Evolutionary conservation across 2,888 invertebrate genomes (phyloP).

Genomic region (Athalia cordata): DNA sequence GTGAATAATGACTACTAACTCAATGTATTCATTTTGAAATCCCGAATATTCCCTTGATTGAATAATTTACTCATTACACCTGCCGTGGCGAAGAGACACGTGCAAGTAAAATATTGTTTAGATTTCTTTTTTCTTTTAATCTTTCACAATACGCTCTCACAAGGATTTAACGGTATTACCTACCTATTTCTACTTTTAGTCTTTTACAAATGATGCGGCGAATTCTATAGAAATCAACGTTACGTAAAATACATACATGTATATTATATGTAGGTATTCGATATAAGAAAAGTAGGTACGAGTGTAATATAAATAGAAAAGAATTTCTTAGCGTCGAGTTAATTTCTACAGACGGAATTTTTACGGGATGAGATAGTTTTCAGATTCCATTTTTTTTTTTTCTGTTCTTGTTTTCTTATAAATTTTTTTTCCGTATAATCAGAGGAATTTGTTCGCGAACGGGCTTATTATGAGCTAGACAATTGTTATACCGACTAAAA

Average conservation of each 20-base stretch:
- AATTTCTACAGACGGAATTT: too few species aligned
- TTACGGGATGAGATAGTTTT: too few species aligned
- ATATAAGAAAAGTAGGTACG: too few species aligned
- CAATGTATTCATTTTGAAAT: neutral
- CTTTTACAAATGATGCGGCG: neutral
- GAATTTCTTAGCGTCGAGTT: neutral
- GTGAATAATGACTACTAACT: neutral
- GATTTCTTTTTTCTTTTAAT: neutral
- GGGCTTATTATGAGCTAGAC: too few species aligned
- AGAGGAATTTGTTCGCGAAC: too few species aligned
- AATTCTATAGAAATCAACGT: neutral
- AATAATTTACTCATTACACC: conserved; percentile 21
- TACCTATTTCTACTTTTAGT: conserved; percentile 29
- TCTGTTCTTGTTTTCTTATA: too few species aligned
- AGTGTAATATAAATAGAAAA: neutral
- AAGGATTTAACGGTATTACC: conserved; percentile 52
- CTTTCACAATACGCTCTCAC: neutral
- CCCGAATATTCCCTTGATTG: conserved; percentile 2
- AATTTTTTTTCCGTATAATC: too few species aligned
- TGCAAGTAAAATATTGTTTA: too few species aligned
- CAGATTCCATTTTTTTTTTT: too few species aligned
- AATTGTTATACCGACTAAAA: neutral
- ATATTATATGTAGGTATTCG: neutral
- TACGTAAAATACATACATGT: neutral
- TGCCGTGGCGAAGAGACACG: neutral